These are phyloP conservation scores for Palloptera scutellata DNA, from an alignment of 2,888 invertebrate genomes.

Conservation along the genomic window DNA sequence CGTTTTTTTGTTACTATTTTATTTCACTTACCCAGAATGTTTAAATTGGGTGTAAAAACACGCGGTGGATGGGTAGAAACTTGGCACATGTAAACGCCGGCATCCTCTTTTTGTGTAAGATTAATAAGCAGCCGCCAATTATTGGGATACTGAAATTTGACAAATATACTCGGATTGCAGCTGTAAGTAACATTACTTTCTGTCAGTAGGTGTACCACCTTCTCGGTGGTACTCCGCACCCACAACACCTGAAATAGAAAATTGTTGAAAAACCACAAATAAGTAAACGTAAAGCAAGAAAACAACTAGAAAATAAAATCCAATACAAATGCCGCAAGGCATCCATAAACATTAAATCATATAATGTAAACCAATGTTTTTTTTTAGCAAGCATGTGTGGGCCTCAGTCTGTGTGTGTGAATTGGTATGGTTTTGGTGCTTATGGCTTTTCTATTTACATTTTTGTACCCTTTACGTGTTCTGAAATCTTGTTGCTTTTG, in stretches of 20 bases:
- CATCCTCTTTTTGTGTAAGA: constrained; percentile 75
- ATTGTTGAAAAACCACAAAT: too few relatives aligned
- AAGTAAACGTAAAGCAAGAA: neutral
- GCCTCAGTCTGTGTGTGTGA: too few relatives aligned
- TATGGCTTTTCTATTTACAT: too few relatives aligned
- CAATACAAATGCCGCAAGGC: too few relatives aligned
- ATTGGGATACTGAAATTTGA: constrained; percentile 76
- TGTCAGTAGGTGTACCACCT: constrained; percentile 72
- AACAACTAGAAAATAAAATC: neutral
- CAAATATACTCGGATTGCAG: constrained; percentile 71
- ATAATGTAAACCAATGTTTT: too few relatives aligned
- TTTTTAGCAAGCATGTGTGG: too few relatives aligned
- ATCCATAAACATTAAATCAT: too few relatives aligned
- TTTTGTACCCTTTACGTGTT: too few relatives aligned
- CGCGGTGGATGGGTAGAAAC: constrained; percentile 82
- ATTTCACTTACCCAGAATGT: constrained; percentile 72
- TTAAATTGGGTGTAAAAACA: constrained; percentile 77
- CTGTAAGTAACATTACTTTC: constrained; percentile 73
- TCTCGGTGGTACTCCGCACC: constrained; percentile 71
- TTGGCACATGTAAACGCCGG: constrained; percentile 81
- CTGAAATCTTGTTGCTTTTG: too few relatives aligned
- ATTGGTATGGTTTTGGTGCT: too few relatives aligned
- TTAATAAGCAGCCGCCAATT: constrained; percentile 76
- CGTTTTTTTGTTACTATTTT: neutral
- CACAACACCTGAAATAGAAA: constrained; percentile 70